These are phyloP conservation scores for Parapsyche elsis DNA, from an alignment of 1,140 invertebrate species.

Conservation along the genomic window DNA sequence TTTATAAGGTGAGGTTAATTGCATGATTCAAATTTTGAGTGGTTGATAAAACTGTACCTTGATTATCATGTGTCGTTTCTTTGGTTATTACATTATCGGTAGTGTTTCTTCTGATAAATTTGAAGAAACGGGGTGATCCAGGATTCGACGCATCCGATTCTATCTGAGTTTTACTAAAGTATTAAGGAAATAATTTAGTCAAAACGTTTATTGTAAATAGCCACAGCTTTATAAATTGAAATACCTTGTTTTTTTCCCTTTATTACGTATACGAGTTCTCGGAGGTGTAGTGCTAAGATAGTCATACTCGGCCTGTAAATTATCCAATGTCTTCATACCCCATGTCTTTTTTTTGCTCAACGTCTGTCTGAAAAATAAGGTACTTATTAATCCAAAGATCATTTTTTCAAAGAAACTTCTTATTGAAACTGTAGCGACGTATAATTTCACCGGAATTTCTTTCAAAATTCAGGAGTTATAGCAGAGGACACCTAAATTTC, in stretches of 20 bases:
- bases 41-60: neutral
- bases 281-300: conserved; percentile 65
- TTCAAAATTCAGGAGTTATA: too few relatives aligned
- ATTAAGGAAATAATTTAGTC: conserved; percentile 15
- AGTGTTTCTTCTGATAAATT: conserved; percentile 49
- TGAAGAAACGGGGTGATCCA: conserved; percentile 13
- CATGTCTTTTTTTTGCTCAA: neutral
- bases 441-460: too few relatives aligned
- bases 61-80: conserved; percentile 11
- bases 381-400: too few relatives aligned
- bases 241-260: conserved; percentile 59
- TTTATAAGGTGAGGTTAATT: too few relatives aligned
- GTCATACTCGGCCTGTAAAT: conserved; percentile 63
- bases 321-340: conserved; percentile 53
- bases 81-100: conserved; percentile 45
- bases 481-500: too few relatives aligned
- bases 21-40: too few relatives aligned
- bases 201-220: neutral
- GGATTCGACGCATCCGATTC: neutral
- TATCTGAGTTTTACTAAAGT: conserved; percentile 42
- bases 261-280: conserved; percentile 62
- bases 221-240: neutral
- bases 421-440: too few relatives aligned
- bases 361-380: too few relatives aligned
- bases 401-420: too few relatives aligned